Evolutionary conservation across 2,113 vertebrate genomes (phyloP).

Genomic region (Pleuronectes platessa): DNA sequence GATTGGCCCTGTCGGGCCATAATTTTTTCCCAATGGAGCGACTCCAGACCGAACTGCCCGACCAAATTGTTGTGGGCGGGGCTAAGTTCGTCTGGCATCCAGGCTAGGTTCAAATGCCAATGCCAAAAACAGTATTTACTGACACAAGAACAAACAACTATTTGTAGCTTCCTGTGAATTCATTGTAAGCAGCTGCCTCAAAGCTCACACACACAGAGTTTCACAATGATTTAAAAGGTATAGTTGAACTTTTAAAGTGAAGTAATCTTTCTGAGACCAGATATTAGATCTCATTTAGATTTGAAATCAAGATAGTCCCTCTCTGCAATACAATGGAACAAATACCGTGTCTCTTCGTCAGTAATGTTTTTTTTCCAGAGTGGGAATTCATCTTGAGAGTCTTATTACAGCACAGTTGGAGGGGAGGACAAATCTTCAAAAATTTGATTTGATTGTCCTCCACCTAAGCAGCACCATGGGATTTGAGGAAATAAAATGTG

Average conservation of each 20-base stretch:
- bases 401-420: constrained; percentile 14
- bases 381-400: constrained; percentile 20
- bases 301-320: not conserved
- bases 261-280: not conserved
- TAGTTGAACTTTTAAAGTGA: too few species aligned
- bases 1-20: too few species aligned
- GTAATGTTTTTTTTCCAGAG: not conserved
- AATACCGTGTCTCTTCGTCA: not conserved
- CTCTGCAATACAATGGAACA: not conserved
- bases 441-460: constrained; percentile 17
- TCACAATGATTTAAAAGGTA: too few species aligned
- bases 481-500: not conserved
- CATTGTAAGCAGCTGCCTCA: not conserved
- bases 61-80: too few species aligned
- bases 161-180: too few species aligned
- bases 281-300: not conserved
- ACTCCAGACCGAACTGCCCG: too few species aligned
- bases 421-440: not conserved
- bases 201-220: too few species aligned
- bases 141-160: too few species aligned
- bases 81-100: too few species aligned
- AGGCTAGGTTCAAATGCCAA: too few species aligned
- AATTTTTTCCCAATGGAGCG: too few species aligned
- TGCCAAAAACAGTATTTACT: too few species aligned
- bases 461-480: not conserved